Evolutionary conservation across 2,797 vertebrate genomes (phyloP), one percentile per base, ranked within the genome.

Genomic region (Okamejei kenojei): DNA sequence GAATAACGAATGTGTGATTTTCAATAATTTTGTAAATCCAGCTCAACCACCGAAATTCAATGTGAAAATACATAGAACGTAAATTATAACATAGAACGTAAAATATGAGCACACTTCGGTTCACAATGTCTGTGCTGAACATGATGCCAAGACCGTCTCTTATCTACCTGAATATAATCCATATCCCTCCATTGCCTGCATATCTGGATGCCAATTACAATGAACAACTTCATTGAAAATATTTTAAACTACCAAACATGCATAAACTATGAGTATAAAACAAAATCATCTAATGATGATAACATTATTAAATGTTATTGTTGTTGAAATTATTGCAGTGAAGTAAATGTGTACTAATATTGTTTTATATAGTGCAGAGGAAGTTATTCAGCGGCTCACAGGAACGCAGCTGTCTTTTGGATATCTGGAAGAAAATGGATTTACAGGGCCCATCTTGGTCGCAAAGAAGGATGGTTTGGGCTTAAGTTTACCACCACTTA

Each of bases 381-480:
- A 99, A 1, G 96, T 99, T 0, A 97, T 99, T 82, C 96, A 97
- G 94, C 99, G 99, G 38, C 96, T 99, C 58, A 96, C 95, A 0
- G 98, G 98, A 94, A 96, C 94, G 95, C 99, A 99, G 94, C 96
- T 99, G 94, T 97, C 97, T 0, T 86, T 98, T 93, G 98, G 98
- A 93, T 98, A 98, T 94, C 95, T 99, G 96, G 98, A 99, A 94
- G 98, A 99, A 95, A 97, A 97, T 0, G 97, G 98, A 94, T 99
- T 99, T 95, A 97, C 97, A 0, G 98, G 99, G 71, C 98, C 99
- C 32, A 97, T 99, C 95, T 96, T 98, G 0, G 97, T 98, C 35
- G 97, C 97, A 93, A 99, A 98, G 96, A 99, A 99, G 94, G 98
- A 99, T 0, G 98, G 98, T 0, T 95, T 99, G 95, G 98, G 98